A percentile compares a stretch with the other conserved stretches of the same genome.
Conservation (phyloP, 2,888 invertebrate species). For the Maniola hyperantus region DNA sequence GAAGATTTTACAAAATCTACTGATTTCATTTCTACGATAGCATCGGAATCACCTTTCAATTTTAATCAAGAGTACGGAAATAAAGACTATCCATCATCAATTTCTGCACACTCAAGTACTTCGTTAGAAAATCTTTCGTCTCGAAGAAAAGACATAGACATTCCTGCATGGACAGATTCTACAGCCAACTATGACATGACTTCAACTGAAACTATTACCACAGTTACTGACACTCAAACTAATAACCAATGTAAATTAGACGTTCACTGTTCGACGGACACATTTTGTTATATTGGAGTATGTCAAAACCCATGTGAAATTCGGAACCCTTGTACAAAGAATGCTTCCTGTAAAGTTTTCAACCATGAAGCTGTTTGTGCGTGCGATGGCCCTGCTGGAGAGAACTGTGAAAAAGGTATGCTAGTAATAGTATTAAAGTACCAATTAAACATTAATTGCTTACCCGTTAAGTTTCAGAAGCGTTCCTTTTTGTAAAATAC, state of each 20-base stretch:
- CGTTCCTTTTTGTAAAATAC: neutral
- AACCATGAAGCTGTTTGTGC: slow-evolving; percentile 85
- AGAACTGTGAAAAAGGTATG: slow-evolving; percentile 86
- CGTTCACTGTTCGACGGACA: slow-evolving; percentile 84
- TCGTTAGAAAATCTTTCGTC: slow-evolving; percentile 71
- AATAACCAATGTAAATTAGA: slow-evolving; percentile 82
- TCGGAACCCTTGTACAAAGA: slow-evolving; percentile 81
- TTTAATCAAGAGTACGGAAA: slow-evolving; percentile 5
- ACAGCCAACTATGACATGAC: slow-evolving; percentile 66
- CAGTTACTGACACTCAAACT: slow-evolving; percentile 51
- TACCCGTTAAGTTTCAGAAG: slow-evolving; percentile 5
- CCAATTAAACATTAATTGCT: slow-evolving; percentile 30
- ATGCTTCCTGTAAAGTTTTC: slow-evolving; percentile 84
- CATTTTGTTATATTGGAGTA: slow-evolving; percentile 84
- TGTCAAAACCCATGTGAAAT: slow-evolving; percentile 85
- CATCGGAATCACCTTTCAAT: slow-evolving; percentile 2
- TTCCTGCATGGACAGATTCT: slow-evolving; percentile 74
- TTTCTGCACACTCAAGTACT: slow-evolving; percentile 48
- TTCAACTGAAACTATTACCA: slow-evolving; percentile 58
- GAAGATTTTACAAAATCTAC: slow-evolving; percentile 10
- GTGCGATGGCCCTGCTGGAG: slow-evolving; percentile 83
- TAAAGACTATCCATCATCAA: slow-evolving; percentile 34
- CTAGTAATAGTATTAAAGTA: slow-evolving; percentile 50
- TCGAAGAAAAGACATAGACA: slow-evolving; percentile 71
- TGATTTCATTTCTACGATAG: slow-evolving; percentile 4